A percentile compares a stretch with the other conserved stretches of the same genome.
phyloP scores from a whole-genome alignment of 1,140 invertebrate genomes.

The Carposina sasakii region DNA sequence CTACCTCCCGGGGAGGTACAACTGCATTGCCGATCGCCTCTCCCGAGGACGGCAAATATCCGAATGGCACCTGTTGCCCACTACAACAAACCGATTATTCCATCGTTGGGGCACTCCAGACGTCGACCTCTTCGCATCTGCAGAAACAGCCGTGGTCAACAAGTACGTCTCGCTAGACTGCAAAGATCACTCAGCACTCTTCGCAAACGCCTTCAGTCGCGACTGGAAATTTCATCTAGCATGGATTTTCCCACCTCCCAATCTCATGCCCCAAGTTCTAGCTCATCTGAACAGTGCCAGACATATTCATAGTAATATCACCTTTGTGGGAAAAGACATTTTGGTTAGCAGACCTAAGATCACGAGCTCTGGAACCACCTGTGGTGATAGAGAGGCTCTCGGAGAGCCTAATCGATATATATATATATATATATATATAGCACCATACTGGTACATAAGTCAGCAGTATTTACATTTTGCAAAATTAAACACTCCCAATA shows the following conservation, averaged over 20 bases:
- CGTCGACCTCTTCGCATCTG: not conserved
- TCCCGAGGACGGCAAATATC: not conserved
- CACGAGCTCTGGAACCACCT: not conserved
- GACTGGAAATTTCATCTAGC: slow-evolving; percentile 24
- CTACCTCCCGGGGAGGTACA: slow-evolving; percentile 22
- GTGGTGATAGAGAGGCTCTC: no score
- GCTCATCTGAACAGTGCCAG: not conserved
- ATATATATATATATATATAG: no score
- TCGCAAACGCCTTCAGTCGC: slow-evolving; percentile 28
- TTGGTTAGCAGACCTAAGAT: not conserved
- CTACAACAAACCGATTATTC: not conserved
- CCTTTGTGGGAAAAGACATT: not conserved
- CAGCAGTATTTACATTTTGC: slow-evolving; percentile 2
- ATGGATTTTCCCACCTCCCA: slow-evolving; percentile 30
- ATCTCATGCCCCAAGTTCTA: slow-evolving; percentile 1
- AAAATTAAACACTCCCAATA: not conserved
- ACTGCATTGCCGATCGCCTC: slow-evolving; percentile 15
- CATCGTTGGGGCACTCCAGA: not conserved
- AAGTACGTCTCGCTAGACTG: slow-evolving; percentile 25
- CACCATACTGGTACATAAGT: slow-evolving; percentile 8
- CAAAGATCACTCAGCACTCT: slow-evolving; percentile 22
- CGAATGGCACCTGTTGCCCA: slow-evolving; percentile 14
- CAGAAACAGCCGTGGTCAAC: not conserved
- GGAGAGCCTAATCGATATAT: no score
- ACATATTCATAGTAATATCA: not conserved